Evolutionary conservation across 2,888 invertebrate genomes (phyloP), one percentile per base, ranked within the genome.

Genomic region (Scaptomyza reducta): DNA sequence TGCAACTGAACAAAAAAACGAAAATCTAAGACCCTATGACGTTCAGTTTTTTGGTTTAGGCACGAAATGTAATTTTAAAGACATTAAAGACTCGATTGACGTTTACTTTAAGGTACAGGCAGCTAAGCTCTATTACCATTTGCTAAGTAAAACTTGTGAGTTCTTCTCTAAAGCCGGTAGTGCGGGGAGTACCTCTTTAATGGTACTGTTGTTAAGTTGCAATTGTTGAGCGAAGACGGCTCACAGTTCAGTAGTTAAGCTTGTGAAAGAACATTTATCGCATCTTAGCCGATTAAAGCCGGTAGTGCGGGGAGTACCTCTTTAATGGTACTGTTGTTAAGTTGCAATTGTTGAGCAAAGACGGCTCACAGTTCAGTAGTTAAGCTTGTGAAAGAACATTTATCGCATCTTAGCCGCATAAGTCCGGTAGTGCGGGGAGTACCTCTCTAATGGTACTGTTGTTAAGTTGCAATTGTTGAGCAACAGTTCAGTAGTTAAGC

Each of bases 401-500:
- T 25, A 25, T 4, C 25, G 25, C 25, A 4, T 25, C 25, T n/a
- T n/a, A n/a, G n/a, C n/a, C n/a, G n/a, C n/a, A n/a, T n/a, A n/a
- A n/a, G n/a, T n/a, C 22, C 33, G 49, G 49, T 33, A 18, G 47
- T 47, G 47, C 31, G 6, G 35, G n/a, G 7, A 35, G 35, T 2
- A n/a, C n/a, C 35, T 14, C n/a, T 35, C 2, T 5, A n/a, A 35
- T 14, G 6, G 1, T n/a, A n/a, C 13, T 33, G 33, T 33, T 13
- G n/a, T 14, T 31, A 31, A 11, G 31, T 11, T 10, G 31, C 9
- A 31, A 31, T 31, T 14, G n/a, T 35, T 6, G 2, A 5, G 6
- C 6, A 13, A 3, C 5, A n/a, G n/a, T n/a, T n/a, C n/a, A n/a
- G n/a, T n/a, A n/a, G n/a, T n/a, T n/a, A n/a, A n/a, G n/a, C n/a